phyloP scores from a whole-genome alignment of 2,888 invertebrate species.

The Microdon myrmicae region DNA sequence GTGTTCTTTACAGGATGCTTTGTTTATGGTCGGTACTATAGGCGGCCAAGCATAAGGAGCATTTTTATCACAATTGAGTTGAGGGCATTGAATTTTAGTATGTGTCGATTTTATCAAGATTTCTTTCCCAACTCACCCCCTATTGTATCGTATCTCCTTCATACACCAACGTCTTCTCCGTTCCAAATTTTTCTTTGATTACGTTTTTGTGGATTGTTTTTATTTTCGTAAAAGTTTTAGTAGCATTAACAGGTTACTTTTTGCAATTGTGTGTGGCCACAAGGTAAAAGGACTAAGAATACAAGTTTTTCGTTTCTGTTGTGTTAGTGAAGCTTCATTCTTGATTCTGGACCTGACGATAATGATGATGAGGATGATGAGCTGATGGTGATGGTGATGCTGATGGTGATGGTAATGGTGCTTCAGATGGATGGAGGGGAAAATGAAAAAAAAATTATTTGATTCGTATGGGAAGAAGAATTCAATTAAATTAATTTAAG shows the following conservation, averaged over 20 bases:
- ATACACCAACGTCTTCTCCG: background rate
- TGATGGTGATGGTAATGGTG: background rate
- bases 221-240: no score
- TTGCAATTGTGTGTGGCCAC: no score
- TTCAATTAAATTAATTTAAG: slow-evolving; percentile 47
- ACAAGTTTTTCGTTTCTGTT: slow-evolving; percentile 7
- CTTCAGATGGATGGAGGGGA: background rate
- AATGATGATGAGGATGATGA: background rate
- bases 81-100: slow-evolving; percentile 45
- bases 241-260: no score
- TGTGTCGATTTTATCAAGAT: slow-evolving; percentile 13
- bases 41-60: slow-evolving; percentile 20
- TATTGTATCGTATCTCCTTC: slow-evolving; percentile 10
- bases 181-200: background rate
- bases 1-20: slow-evolving; percentile 35
- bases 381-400: background rate
- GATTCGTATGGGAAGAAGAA: slow-evolving; percentile 25
- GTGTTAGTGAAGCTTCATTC: slow-evolving; percentile 14
- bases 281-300: no score
- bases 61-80: slow-evolving; percentile 47
- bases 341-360: slow-evolving; percentile 22
- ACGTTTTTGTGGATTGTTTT: slow-evolving; percentile 1
- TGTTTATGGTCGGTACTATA: slow-evolving; percentile 29
- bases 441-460: slow-evolving; percentile 19
- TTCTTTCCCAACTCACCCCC: slow-evolving; percentile 4